Evolutionary conservation across 2,888 invertebrate species (phyloP), one percentile per base, ranked within the genome.

Genomic region (Agriopis aurantiaria): DNA sequence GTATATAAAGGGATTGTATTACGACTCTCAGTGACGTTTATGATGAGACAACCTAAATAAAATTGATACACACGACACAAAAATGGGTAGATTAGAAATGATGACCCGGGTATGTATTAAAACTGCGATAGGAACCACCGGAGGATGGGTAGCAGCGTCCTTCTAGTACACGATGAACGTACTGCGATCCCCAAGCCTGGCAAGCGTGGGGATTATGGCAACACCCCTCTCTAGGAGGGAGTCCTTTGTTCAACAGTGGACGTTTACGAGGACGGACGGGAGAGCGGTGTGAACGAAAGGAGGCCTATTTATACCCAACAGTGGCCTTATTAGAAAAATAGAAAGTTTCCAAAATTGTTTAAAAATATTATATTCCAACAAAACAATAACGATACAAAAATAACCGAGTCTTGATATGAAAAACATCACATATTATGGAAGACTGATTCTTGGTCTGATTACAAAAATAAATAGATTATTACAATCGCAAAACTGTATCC

Each of bases 391-490:
- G 5, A 56, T 76, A 74, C 51, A 70, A 76, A 74, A 70, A 71
- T 71, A 71, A 71, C 60, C 62, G 33, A 55, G 64, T 68, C 67
- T 68, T 69, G 56, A 80, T 43, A 75, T 53, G 43, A 23, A 62
- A 51, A 53, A 62, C 61, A 73, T 78, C 67, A 72, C 60, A 63
- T 49, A 67, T 48, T 62, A 67, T 75, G 76, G 76, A 76, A 76
- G 76, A 76, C 76, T 53, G 57, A 48, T 58, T 52, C 14, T 76
- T 69, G 66, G 63, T 55, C 43, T 61, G 51, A 65, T 71, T 75
- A 77, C 51, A 71, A 75, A 78, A 72, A 80, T 76, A 79, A 72
- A 74, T 74, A 41, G 45, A 33, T 33, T 33, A 33, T 14, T 68
- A 58, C 59, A 45, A 55, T 53, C 51, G 62, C 62, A 40, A 48